phyloP scores from a whole-genome alignment of 2,797 vertebrate genomes.

The Cryptoblepharus egeriae region DNA sequence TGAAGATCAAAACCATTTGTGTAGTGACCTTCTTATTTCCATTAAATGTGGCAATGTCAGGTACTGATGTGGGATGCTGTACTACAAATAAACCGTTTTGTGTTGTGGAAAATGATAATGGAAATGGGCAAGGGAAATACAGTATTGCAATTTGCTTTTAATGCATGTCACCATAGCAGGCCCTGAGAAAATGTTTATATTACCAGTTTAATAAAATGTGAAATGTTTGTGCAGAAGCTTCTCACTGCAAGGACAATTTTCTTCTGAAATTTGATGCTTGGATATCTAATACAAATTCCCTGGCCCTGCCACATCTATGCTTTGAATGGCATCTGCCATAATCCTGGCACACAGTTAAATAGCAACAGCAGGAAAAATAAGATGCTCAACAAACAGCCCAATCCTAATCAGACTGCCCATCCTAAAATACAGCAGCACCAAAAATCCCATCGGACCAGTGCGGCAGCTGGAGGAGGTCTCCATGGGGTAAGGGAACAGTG shows the following conservation, averaged over 20 bases:
- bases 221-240: background rate
- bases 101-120: background rate
- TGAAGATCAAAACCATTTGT: slow-evolving; percentile 63
- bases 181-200: background rate
- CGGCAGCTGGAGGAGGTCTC: too few relatives aligned
- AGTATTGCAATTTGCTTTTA: background rate
- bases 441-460: too few relatives aligned
- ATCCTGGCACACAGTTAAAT: background rate
- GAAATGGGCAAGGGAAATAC: background rate
- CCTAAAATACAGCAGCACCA: too few relatives aligned
- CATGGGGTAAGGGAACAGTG: too few relatives aligned
- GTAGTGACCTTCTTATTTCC: slow-evolving; percentile 63
- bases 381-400: background rate
- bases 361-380: background rate
- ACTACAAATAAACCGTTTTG: slow-evolving; percentile 7
- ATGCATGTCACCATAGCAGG: background rate
- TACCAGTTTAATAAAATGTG: background rate
- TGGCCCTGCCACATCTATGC: background rate
- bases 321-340: background rate
- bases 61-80: slow-evolving; percentile 11
- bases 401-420: too few relatives aligned
- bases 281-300: background rate
- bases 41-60: slow-evolving; percentile 34
- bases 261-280: background rate
- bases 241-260: background rate